Evolutionary conservation across 2,888 invertebrate species (phyloP), one percentile per base, ranked within the genome.

Genomic region (Phlogophora meticulosa): DNA sequence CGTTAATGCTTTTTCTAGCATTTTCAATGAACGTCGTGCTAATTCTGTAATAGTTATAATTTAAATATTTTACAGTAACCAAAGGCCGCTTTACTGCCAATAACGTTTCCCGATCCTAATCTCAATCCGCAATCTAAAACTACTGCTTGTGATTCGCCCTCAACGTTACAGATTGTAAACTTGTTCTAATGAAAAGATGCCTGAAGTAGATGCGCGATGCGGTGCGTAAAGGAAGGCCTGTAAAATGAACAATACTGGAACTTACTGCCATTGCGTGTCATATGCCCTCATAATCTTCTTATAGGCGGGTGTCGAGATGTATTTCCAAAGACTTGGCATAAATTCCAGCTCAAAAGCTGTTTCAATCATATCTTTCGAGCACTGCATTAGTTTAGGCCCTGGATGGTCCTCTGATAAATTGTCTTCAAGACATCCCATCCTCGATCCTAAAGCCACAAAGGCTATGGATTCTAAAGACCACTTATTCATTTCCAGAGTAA

Each of bases 401-500:
- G 93, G 92, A 13, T 94, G 91, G 45, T 92, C 90, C 1, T 88
- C 85, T 0, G 81, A 42, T 32, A 92, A 43, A 36, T 90, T 80
- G 42, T 93, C 92, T 22, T 83, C 61, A 2, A 95, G 79, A 69
- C 92, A 92, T 24, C 94, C 94, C 0, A 95, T 74, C 59, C 93
- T 87, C 0, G 91, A 83, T 1, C 94, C 95, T 48, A 95, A 82
- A 4, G 88, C 91, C 1, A 95, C 91, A 45, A 91, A 78, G 0
- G 89, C 92, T 7, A 94, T 81, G 0, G 96, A 96, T 90, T 97
- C 97, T 58, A 97, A 87, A 1, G 96, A 95, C 96, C 97, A 97
- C 86, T 96, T 96, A 40, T 95, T 95, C 22, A 97, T 87, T 89
- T 97, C 96, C 20, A 92, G 87, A 40, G 91, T 86, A 55, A 97